Evolutionary conservation across 2,888 invertebrate genomes (phyloP).

Genomic region (Hypselothyrea guttata): DNA sequence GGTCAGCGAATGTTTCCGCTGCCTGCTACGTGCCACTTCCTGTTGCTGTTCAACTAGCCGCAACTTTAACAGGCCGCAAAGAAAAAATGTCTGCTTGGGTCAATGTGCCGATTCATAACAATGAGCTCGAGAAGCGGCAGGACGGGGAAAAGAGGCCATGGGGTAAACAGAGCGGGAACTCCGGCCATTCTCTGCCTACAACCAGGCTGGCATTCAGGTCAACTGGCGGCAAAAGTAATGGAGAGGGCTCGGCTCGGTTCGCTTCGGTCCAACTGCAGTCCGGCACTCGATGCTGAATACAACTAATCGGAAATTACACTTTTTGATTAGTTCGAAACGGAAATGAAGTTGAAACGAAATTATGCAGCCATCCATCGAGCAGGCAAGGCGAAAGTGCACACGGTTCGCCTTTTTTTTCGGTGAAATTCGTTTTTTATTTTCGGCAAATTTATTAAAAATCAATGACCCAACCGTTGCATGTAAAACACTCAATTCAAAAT

Average conservation of each 20-base stretch:
- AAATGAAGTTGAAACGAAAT: slow-evolving; percentile 83
- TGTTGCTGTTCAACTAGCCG: slow-evolving; percentile 34
- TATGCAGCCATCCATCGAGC: slow-evolving; percentile 66
- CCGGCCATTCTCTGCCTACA: slow-evolving; percentile 1
- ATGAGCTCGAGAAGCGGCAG: slow-evolving; percentile 27
- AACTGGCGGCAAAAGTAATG: slow-evolving; percentile 47
- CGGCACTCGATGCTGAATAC: slow-evolving; percentile 70
- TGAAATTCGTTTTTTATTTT: slow-evolving; percentile 33
- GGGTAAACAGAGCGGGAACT: neutral
- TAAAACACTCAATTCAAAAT: slow-evolving; percentile 46
- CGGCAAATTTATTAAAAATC: slow-evolving; percentile 73
- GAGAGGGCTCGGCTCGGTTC: slow-evolving; percentile 7
- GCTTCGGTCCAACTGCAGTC: slow-evolving; percentile 26
- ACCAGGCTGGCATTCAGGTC: slow-evolving; percentile 31
- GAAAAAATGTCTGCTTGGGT: slow-evolving; percentile 49
- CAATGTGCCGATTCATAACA: slow-evolving; percentile 75
- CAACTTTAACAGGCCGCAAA: slow-evolving; percentile 36
- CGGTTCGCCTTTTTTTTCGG: slow-evolving; percentile 30
- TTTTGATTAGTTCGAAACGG: slow-evolving; percentile 83
- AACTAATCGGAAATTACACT: slow-evolving; percentile 83
- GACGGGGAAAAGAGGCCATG: slow-evolving; percentile 10
- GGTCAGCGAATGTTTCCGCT: slow-evolving; percentile 28
- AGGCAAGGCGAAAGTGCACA: slow-evolving; percentile 38
- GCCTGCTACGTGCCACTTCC: slow-evolving; percentile 9
- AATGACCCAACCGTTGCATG: slow-evolving; percentile 52